Conservation (phyloP, 2,113 vertebrate species). For the Carassius auratus region DNA sequence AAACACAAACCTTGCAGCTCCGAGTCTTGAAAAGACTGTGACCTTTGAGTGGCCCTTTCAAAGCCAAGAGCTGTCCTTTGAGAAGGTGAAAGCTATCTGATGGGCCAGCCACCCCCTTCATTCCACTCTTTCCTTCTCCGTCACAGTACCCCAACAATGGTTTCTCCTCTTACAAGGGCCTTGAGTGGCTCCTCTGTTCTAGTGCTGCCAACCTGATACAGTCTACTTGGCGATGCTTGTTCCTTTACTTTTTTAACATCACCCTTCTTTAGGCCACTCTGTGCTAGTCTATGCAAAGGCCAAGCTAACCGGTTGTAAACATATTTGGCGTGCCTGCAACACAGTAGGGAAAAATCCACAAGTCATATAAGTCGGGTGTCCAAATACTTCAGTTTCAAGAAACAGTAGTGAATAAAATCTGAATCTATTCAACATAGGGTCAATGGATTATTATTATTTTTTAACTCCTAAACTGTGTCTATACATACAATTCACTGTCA, state of each 20-base stretch:
- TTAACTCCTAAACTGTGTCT: no score
- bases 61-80: constrained; percentile 48
- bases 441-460: background rate
- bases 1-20: constrained; percentile 47
- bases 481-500: no score
- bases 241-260: constrained; percentile 9
- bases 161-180: constrained; percentile 43
- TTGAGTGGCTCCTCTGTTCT: constrained; percentile 42
- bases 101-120: constrained; percentile 52
- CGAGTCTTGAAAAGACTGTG: constrained; percentile 43
- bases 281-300: constrained; percentile 12
- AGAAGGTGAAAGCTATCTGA: constrained; percentile 61
- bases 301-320: constrained; percentile 7
- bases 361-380: background rate
- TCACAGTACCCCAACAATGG: constrained; percentile 38
- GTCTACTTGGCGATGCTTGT: constrained; percentile 11
- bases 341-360: background rate
- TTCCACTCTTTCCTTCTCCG: constrained; percentile 41
- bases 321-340: background rate
- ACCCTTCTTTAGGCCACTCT: background rate
- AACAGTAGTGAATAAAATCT: background rate
- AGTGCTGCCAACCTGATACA: constrained; percentile 49
- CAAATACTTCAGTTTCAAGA: background rate
- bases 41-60: constrained; percentile 53
- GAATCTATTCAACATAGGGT: background rate